Base-by-base conservation (phyloP, 2,113 vertebrate species). In the Cyanoliseus patagonus region DNA sequence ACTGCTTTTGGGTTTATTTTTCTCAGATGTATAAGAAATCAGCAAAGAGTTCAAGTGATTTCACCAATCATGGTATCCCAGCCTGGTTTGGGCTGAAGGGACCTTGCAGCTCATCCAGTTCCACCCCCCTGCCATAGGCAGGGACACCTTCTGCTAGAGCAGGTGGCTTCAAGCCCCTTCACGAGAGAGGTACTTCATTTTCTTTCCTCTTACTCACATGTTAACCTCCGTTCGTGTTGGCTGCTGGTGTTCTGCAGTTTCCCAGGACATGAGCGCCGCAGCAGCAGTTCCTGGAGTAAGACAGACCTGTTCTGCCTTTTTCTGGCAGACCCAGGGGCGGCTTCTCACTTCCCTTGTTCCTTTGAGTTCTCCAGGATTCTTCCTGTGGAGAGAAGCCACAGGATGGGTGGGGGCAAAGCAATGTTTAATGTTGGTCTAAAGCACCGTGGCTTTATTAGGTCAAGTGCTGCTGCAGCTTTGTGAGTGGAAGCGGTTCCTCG, bases 191-290 rank as follows among this genome's bases (percentile, higher is more conserved):
- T 39, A 7, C 39, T 44, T 44, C 20, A 11, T 27, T 33, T 17
- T 37, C 37, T 67, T 24, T 66, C 6, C 35, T 51, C 20, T 28
- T 23, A 17, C 0, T 13, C 16, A 0, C 0, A 0, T 9, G 2
- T 19, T 74, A 33, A 52, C 27, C 17, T 9, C 2, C 70, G 39
- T 11, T 30, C 0, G 0, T 61, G 51, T 9, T 13, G 44, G 8
- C 20, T 24, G 9, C 30, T 39, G 39, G 17, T 25, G 44, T 22
- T 52, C 61, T 75, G 62, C 33, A 13, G 33, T 33, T 30, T 18
- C 44, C 33, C 52, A 20, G 87, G 41, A n/a, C 0, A 1, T 1
- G 10, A 44, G 41, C 51, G 8, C 5, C 39, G 30, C 6, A 4
- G 49, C 9, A 76, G 44, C 39, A 6, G 39, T 20, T 83, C 53